Evolutionary conservation across 1,140 invertebrate genomes (phyloP).

Genomic region (Camponotus floridanus): DNA sequence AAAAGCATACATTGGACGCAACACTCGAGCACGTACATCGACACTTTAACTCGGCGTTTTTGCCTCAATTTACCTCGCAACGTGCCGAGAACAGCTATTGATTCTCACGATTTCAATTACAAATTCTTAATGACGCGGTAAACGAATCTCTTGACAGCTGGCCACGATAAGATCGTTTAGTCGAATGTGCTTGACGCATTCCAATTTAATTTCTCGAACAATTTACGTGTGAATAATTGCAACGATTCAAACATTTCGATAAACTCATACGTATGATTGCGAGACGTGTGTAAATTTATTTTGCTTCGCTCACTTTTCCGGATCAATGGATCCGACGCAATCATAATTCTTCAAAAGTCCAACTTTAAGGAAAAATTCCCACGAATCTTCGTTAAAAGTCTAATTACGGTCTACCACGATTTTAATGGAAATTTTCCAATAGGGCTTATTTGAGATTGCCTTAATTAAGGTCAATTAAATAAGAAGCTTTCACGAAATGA

Average conservation of each 20-base stretch:
- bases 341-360: not conserved
- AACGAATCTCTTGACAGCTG: slow-evolving; percentile 13
- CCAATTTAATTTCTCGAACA: slow-evolving; percentile 22
- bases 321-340: not conserved
- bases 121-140: slow-evolving; percentile 59
- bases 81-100: slow-evolving; percentile 37
- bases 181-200: slow-evolving; percentile 31
- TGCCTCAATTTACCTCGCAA: slow-evolving; percentile 26
- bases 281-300: not conserved
- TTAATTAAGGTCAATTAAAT: slow-evolving; percentile 31
- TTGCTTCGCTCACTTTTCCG: not conserved
- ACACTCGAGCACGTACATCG: slow-evolving; percentile 54
- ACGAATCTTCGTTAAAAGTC: not conserved
- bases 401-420: not conserved
- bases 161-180: slow-evolving; percentile 17
- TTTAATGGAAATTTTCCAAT: slow-evolving; percentile 28
- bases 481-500: not conserved
- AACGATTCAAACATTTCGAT: not conserved
- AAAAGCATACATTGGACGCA: not conserved
- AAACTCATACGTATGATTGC: not conserved
- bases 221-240: slow-evolving; percentile 30
- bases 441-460: not conserved
- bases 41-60: slow-evolving; percentile 41
- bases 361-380: not conserved
- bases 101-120: slow-evolving; percentile 54